Conservation (phyloP, 2,797 vertebrate genomes). For the Percopsis omiscomaycus region DNA sequence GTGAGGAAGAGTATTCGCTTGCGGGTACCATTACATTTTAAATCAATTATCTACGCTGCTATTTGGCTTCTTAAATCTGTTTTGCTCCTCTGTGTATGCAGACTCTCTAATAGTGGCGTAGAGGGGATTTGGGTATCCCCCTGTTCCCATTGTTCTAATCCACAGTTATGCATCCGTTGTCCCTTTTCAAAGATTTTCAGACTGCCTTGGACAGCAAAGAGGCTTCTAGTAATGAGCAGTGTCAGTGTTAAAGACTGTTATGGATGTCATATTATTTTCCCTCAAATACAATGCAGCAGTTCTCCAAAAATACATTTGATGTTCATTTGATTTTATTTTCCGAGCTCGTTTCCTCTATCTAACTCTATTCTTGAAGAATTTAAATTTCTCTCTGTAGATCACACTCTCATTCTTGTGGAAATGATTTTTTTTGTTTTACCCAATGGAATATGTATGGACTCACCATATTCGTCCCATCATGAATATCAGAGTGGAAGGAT, state of each 20-base stretch:
- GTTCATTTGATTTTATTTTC: conserved; percentile 23
- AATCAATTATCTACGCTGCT: conserved; percentile 77
- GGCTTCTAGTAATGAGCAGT: conserved; percentile 55
- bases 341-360: conserved; percentile 23
- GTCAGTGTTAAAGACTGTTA: conserved; percentile 50
- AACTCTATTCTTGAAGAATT: conserved; percentile 48
- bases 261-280: conserved; percentile 46
- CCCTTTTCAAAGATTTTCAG: conserved; percentile 72
- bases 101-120: conserved; percentile 56
- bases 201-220: conserved; percentile 60
- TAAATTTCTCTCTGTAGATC: conserved; percentile 50
- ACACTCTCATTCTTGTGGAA: conserved; percentile 65
- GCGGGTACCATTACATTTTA: conserved; percentile 64
- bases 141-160: conserved; percentile 67
- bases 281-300: conserved; percentile 16
- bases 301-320: conserved; percentile 12
- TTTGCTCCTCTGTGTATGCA: conserved; percentile 58
- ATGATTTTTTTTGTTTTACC: conserved; percentile 76
- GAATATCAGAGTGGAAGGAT: conserved; percentile 77
- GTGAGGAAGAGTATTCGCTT: conserved; percentile 49
- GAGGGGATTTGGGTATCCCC: conserved; percentile 45
- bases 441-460: conserved; percentile 81
- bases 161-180: conserved; percentile 68
- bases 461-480: conserved; percentile 74
- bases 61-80: conserved; percentile 65